Evolutionary conservation across 2,888 invertebrate genomes (phyloP).

Genomic region (Conus canariensis): DNA sequence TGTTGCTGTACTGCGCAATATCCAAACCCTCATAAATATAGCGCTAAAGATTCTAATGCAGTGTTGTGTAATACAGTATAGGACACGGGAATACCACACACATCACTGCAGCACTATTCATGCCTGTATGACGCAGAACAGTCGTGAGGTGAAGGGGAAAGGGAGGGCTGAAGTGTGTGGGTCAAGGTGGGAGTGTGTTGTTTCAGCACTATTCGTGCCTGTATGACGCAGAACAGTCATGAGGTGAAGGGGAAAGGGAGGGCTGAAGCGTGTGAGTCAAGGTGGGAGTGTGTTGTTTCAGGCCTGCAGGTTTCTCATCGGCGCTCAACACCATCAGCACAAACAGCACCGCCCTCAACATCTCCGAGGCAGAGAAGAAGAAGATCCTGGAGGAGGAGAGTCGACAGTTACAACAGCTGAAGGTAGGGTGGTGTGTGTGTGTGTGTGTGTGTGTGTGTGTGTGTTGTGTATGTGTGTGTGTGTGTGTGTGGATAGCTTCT

Average conservation of each 20-base stretch:
- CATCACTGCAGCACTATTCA: no score
- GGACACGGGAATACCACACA: no score
- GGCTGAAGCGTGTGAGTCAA: neutral
- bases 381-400: constrained; percentile 97
- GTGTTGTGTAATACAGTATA: no score
- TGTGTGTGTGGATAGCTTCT: neutral
- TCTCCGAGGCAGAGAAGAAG: constrained; percentile 91
- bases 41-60: no score
- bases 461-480: constrained; percentile 8
- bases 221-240: no score
- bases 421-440: constrained; percentile 81
- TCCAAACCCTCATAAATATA: no score
- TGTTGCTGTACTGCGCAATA: no score
- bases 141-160: no score
- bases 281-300: constrained; percentile 44
- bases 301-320: constrained; percentile 73
- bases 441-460: neutral
- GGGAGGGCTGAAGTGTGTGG: no score
- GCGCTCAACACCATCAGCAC: constrained; percentile 71
- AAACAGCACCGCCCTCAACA: constrained; percentile 83
- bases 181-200: neutral
- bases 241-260: no score
- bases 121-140: no score
- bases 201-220: constrained; percentile 61
- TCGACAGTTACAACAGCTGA: constrained; percentile 96